phyloP scores from a whole-genome alignment of 2,888 invertebrate genomes.

The Drosophila austrosaltans region DNA sequence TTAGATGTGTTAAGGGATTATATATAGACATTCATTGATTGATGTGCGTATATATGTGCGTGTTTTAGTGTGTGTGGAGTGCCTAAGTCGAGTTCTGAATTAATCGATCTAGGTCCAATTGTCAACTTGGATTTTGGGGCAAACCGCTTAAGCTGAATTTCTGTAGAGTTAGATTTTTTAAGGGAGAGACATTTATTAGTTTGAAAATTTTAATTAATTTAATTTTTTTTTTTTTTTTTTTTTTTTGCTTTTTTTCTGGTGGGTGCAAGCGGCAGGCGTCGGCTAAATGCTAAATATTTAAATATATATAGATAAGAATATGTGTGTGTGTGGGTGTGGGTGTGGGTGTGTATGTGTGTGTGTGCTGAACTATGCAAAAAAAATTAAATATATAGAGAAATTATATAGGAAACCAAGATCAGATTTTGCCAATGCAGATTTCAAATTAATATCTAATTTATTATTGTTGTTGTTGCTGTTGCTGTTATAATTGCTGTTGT shows the following conservation, averaged over 20 bases:
- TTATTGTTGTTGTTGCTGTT: slow-evolving; percentile 62
- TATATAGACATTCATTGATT: slow-evolving; percentile 1
- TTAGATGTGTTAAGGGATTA: neutral
- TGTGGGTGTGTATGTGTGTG: slow-evolving; percentile 19
- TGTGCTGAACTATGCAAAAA: slow-evolving; percentile 68
- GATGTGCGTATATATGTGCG: neutral
- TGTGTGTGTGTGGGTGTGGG: slow-evolving; percentile 21
- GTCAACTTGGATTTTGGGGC: slow-evolving; percentile 1
- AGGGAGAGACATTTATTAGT: slow-evolving; percentile 5
- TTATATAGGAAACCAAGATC: slow-evolving; percentile 23
- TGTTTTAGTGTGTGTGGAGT: slow-evolving; percentile 1
- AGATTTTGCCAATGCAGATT: slow-evolving; percentile 65
- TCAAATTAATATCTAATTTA: slow-evolving; percentile 39
- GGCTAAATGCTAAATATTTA: slow-evolving; percentile 32
- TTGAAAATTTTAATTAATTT: slow-evolving; percentile 7
- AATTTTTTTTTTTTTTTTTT: slow-evolving; percentile 19
- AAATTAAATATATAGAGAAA: neutral
- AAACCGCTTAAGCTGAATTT: slow-evolving; percentile 11
- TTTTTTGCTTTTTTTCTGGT: slow-evolving; percentile 11
- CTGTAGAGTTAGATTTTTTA: slow-evolving; percentile 9
- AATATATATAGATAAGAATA: slow-evolving; percentile 28
- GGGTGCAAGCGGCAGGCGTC: slow-evolving; percentile 39
- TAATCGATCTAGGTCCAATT: slow-evolving; percentile 1
- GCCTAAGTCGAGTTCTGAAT: neutral
- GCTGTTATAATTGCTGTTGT: slow-evolving; percentile 41